Evolutionary conservation across 2,888 invertebrate species (phyloP).

Genomic region (Patella caerulea): DNA sequence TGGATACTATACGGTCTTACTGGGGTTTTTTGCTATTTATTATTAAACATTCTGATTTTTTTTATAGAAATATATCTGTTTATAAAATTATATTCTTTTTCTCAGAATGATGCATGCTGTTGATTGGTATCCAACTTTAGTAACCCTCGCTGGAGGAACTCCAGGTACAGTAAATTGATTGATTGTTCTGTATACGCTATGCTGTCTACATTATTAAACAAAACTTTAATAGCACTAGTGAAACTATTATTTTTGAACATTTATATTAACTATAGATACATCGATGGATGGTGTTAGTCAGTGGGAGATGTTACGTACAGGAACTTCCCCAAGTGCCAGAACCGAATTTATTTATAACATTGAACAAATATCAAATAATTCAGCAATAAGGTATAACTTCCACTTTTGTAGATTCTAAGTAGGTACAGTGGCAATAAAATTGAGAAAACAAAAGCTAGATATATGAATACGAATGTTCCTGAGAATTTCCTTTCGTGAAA

Average conservation of each 20-base stretch:
- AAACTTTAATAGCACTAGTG: not conserved
- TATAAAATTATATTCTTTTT: no score
- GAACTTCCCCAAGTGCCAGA: conserved; percentile 38
- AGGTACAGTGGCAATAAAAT: no score
- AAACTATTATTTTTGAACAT: not conserved
- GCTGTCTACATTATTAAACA: not conserved
- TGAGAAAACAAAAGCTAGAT: not conserved
- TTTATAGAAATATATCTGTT: conserved; percentile 29
- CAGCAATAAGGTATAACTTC: conserved; percentile 39
- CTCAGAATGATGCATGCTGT: conserved; percentile 69
- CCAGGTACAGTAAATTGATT: conserved; percentile 16
- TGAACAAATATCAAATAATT: conserved; percentile 42
- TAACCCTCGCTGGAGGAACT: conserved; percentile 66
- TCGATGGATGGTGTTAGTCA: conserved; percentile 50
- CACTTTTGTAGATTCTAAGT: not conserved
- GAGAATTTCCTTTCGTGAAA: not conserved
- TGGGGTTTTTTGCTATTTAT: not conserved
- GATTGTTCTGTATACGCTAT: conserved; percentile 4
- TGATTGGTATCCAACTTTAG: conserved; percentile 72
- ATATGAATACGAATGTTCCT: not conserved
- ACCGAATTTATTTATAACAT: conserved; percentile 55
- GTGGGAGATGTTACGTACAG: conserved; percentile 42
- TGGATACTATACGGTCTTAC: not conserved
- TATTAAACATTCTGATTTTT: not conserved
- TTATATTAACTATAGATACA: conserved; percentile 28